phyloP scores from a whole-genome alignment of 1,140 invertebrate genomes.

The Caerostris darwini region DNA sequence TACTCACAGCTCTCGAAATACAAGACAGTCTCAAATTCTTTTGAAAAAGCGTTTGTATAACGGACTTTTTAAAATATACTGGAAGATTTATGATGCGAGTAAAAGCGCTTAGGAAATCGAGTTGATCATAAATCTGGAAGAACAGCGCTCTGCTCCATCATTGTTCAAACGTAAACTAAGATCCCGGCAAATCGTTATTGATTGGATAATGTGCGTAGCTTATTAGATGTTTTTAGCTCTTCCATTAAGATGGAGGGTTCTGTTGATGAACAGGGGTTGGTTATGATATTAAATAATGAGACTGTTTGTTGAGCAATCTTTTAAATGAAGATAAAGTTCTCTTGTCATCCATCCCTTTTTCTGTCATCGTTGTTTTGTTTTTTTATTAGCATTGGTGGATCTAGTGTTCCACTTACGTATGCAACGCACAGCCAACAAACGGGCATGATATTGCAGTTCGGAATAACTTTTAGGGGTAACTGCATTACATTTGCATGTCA shows the following conservation, averaged over 20 bases:
- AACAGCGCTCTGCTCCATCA: slow-evolving; percentile 42
- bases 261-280: neutral
- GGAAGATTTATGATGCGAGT: slow-evolving; percentile 45
- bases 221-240: slow-evolving; percentile 9
- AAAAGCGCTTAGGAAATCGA: slow-evolving; percentile 48
- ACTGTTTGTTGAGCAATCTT: neutral
- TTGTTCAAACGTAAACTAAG: slow-evolving; percentile 16
- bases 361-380: neutral
- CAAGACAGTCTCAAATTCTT: slow-evolving; percentile 70
- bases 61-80: slow-evolving; percentile 54
- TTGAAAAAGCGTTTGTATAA: slow-evolving; percentile 71
- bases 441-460: too few relatives aligned
- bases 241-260: neutral
- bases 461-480: too few relatives aligned
- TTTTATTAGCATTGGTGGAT: too few relatives aligned
- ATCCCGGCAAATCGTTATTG: slow-evolving; percentile 17
- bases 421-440: too few relatives aligned
- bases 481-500: too few relatives aligned
- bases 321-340: neutral
- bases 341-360: neutral
- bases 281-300: neutral
- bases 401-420: too few relatives aligned
- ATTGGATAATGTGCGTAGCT: neutral
- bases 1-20: slow-evolving; percentile 48
- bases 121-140: slow-evolving; percentile 58